These are phyloP conservation scores for Sebastes steindachneri DNA, from an alignment of 2,797 vertebrate species.

Conservation along the genomic window DNA sequence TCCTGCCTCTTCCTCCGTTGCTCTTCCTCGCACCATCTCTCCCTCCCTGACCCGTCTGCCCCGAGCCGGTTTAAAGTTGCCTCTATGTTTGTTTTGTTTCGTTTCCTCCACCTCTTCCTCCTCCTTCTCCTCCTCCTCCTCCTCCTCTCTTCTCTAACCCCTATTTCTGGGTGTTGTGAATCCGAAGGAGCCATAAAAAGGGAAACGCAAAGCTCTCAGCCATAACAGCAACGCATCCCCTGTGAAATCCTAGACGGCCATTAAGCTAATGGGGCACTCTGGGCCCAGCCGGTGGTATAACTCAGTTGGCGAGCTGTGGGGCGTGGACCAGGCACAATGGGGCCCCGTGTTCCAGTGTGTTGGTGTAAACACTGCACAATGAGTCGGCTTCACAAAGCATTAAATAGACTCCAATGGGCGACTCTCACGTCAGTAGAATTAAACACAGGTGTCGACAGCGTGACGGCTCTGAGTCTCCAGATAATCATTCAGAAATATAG, in stretches of 20 bases:
- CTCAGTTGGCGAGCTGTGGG: constrained; percentile 58
- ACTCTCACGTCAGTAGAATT: constrained; percentile 73
- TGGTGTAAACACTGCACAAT: constrained; percentile 81
- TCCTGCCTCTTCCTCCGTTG: constrained; percentile 5
- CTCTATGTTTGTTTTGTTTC: constrained; percentile 76
- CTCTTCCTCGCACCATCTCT: constrained; percentile 11
- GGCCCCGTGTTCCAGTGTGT: constrained; percentile 73
- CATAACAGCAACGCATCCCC: constrained; percentile 84
- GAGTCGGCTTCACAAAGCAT: constrained; percentile 74
- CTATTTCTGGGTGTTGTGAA: constrained; percentile 80
- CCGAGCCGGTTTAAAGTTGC: constrained; percentile 62
- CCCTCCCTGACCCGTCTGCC: constrained; percentile 18
- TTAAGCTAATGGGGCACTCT: constrained; percentile 87
- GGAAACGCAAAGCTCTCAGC: constrained; percentile 81
- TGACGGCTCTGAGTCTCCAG: neutral
- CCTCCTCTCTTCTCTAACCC: constrained; percentile 44
- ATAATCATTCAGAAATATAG: constrained; percentile 26
- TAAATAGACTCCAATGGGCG: constrained; percentile 71
- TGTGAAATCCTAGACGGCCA: constrained; percentile 86
- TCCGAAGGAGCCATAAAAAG: constrained; percentile 84
- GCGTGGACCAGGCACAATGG: constrained; percentile 51
- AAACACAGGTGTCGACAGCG: constrained; percentile 71
- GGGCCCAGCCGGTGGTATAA: constrained; percentile 76
- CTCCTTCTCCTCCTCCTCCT: constrained; percentile 19
- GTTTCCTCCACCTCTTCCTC: constrained; percentile 54